Conservation (phyloP, 1,140 invertebrate genomes). For the Aricia agestis region DNA sequence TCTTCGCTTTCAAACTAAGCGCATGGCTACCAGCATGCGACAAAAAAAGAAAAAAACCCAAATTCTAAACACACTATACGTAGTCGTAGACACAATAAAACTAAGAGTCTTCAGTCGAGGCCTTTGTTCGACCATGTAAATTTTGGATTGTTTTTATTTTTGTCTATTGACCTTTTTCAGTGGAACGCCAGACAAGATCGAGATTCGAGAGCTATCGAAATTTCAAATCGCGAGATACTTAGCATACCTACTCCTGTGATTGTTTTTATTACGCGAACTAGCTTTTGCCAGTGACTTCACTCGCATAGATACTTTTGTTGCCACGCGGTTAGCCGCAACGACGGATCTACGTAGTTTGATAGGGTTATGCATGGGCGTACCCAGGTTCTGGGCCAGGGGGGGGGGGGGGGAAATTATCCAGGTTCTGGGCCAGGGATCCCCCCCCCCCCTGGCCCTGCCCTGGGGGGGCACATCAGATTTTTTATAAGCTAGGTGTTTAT, state of each 20-base stretch:
- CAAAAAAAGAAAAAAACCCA: background rate
- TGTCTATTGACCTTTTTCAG: slow-evolving; percentile 12
- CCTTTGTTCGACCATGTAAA: background rate
- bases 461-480: too few relatives aligned
- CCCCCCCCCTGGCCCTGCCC: too few relatives aligned
- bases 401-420: too few relatives aligned
- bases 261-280: background rate
- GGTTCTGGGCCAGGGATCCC: too few relatives aligned
- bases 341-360: too few relatives aligned
- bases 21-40: background rate
- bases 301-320: too few relatives aligned
- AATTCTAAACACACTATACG: background rate
- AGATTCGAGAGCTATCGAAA: slow-evolving; percentile 2
- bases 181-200: background rate
- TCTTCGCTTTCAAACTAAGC: background rate
- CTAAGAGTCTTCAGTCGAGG: background rate
- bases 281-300: too few relatives aligned
- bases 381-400: too few relatives aligned
- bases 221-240: background rate
- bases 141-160: slow-evolving; percentile 12
- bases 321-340: too few relatives aligned
- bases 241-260: background rate
- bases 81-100: slow-evolving; percentile 13
- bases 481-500: too few relatives aligned
- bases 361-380: too few relatives aligned